These are phyloP conservation scores for Myotis myotis DNA, from an alignment of 2,797 vertebrate genomes.

Conservation along the genomic window DNA sequence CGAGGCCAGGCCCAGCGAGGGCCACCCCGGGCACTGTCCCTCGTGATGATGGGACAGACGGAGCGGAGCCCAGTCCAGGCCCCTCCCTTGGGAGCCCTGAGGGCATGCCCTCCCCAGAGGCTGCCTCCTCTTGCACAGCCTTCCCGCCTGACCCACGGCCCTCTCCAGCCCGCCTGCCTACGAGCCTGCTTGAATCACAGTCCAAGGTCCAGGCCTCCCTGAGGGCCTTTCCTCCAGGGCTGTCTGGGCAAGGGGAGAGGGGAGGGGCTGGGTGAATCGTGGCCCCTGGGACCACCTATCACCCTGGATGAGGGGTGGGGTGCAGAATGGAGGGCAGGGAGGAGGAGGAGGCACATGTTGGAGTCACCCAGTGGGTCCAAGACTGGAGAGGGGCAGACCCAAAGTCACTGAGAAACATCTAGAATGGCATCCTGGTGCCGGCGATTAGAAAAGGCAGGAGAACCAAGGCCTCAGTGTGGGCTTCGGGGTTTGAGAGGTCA, in stretches of 20 bases:
- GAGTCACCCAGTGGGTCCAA: background rate
- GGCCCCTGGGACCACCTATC: background rate
- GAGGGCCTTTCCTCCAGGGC: background rate
- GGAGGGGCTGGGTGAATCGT: background rate
- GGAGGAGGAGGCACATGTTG: background rate
- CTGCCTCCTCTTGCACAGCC: background rate
- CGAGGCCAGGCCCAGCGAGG: background rate
- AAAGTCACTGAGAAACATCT: background rate
- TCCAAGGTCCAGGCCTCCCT: slow-evolving; percentile 29
- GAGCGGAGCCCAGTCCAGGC: background rate
- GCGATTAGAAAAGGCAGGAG: background rate
- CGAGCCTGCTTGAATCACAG: background rate
- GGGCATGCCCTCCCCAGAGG: background rate
- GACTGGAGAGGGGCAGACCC: background rate
- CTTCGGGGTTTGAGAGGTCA: background rate
- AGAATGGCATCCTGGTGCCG: too few species aligned
- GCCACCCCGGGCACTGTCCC: background rate
- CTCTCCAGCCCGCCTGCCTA: background rate
- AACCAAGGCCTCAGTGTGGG: background rate
- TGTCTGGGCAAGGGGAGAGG: background rate
- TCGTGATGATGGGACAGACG: fast-evolving
- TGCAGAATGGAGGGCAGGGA: background rate
- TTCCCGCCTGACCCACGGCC: background rate
- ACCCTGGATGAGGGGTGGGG: background rate
- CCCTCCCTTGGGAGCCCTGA: background rate